phyloP scores from a whole-genome alignment of 2,113 vertebrate genomes.

The Lophotis ruficrista region DNA sequence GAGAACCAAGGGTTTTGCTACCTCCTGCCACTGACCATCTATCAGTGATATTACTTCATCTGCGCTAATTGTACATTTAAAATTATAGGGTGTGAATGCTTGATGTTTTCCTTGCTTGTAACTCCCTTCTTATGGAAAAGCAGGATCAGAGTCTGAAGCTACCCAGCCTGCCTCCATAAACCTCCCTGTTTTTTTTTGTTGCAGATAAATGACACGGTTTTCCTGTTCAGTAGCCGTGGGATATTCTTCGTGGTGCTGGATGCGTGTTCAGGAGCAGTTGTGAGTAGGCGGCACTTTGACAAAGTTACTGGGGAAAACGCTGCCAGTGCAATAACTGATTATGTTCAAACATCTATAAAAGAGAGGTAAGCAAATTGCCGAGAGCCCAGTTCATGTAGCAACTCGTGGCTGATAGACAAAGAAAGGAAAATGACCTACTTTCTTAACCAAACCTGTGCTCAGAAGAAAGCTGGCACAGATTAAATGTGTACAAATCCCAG shows the following conservation, averaged over 20 bases:
- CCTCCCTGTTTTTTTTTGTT: conserved; percentile 7
- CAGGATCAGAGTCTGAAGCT: background rate
- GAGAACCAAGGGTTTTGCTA: background rate
- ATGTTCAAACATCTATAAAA: conserved; percentile 42
- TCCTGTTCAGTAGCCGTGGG: conserved; percentile 17
- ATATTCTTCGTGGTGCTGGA: conserved; percentile 38
- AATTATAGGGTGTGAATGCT: background rate
- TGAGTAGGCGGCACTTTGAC: conserved; percentile 47
- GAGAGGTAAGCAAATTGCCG: conserved; percentile 55
- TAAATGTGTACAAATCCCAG: background rate
- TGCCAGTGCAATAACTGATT: conserved; percentile 8
- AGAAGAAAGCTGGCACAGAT: background rate
- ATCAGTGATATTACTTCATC: background rate
- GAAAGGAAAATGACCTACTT: background rate
- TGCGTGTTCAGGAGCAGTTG: background rate
- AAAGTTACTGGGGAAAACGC: background rate
- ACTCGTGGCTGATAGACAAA: background rate
- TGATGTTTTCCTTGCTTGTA: background rate
- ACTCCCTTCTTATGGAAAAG: background rate
- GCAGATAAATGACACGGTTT: conserved; percentile 53
- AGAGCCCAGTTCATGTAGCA: background rate
- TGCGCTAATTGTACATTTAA: background rate
- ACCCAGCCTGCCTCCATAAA: background rate
- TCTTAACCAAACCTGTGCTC: background rate
- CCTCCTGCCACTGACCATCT: background rate